Evolutionary conservation across 1,140 invertebrate species (phyloP).

Genomic region (Ladona fulva): DNA sequence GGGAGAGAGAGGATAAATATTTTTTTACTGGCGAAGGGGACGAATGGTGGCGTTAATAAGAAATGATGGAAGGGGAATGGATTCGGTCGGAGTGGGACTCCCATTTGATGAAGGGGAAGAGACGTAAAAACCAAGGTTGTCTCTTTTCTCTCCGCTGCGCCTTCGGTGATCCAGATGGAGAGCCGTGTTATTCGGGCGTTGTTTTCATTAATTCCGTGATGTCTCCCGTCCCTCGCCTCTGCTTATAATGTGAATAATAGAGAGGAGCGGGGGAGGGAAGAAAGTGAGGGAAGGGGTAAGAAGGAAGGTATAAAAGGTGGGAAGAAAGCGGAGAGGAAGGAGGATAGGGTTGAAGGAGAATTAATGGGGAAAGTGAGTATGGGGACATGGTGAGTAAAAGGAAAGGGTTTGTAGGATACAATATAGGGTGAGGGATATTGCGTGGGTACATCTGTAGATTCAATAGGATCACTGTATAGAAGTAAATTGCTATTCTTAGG

Average conservation of each 20-base stretch:
- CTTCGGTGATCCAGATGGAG: not conserved
- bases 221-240: not conserved
- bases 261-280: not conserved
- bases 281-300: not conserved
- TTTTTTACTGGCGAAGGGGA: slow-evolving; percentile 8
- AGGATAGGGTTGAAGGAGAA: too few relatives aligned
- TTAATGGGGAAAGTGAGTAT: too few relatives aligned
- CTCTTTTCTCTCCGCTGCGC: not conserved
- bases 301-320: not conserved
- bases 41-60: not conserved
- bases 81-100: not conserved
- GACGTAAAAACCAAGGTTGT: slow-evolving; percentile 1
- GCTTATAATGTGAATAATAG: not conserved
- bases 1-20: not conserved
- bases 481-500: too few relatives aligned
- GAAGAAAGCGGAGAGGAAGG: not conserved
- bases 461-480: too few relatives aligned
- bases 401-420: too few relatives aligned
- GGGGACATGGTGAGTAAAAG: too few relatives aligned
- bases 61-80: slow-evolving; percentile 8
- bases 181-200: not conserved
- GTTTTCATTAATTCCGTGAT: slow-evolving; percentile 10
- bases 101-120: not conserved
- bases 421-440: too few relatives aligned
- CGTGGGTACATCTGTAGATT: too few relatives aligned